Base-by-base conservation (phyloP, 1,140 invertebrate species). In the Venturia canescens region DNA sequence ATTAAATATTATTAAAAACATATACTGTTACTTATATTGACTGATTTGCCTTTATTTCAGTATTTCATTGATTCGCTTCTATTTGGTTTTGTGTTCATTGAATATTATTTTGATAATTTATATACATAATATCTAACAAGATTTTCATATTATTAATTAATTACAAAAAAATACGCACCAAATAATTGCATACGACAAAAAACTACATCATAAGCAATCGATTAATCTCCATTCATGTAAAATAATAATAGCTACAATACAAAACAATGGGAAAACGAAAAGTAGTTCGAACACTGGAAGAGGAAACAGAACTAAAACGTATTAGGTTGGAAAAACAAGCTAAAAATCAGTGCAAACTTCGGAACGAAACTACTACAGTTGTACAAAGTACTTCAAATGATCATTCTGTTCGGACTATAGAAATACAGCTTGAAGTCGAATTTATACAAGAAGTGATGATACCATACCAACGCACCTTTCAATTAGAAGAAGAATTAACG, bases 211-310 rank as follows among this genome's bases (percentile, higher is more conserved):
- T 31, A 15, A 29, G 27, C 16, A 29, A 15, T 31, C 3, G 63
- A 67, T 67, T 67, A 67, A 67, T 67, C 63, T 29, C 29, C 3
- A 67, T 69, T 69, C 15, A 69, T n/a, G 26, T 69, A 31, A 69
- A 69, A 69, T 29, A 74, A 53, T 74, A 74, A 29, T 74, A 57
- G 15, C 27, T n/a, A 69, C 15, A 69, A 69, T 69, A 69, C n/a
- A 69, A 15, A 69, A 50, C 26, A 69, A 80, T 80, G 79, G 69
- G 48, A 38, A 71, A 38, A 72, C 69, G 79, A 16, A 80, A 80
- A 38, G 38, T 78, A 26, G 27, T 67, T 67, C 48, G 67, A 50
- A 80, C 79, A 60, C 26, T 50, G 15, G 38, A 80, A 74, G 69
- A 80, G 44, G 69, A 80, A 44, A 63, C 18, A 80, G 79, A 80